A percentile compares a stretch with the other conserved stretches of the same genome.
Evolutionary conservation across 2,888 invertebrate genomes (phyloP).

Genomic region (Dione juno): DNA sequence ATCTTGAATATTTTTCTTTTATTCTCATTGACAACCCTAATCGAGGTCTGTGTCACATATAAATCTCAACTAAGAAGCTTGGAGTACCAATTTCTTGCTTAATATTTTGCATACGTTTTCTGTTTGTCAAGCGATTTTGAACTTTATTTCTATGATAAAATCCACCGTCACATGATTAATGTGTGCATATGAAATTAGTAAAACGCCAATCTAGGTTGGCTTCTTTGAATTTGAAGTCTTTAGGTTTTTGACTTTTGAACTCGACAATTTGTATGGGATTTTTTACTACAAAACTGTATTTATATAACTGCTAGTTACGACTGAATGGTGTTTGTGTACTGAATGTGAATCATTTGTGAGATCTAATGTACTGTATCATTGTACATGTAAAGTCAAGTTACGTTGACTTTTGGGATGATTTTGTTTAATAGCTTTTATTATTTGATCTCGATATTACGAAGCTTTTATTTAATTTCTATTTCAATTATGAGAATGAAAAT

Average conservation of each 20-base stretch:
- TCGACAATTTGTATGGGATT: constrained; percentile 12
- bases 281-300: constrained; percentile 3
- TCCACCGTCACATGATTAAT: constrained; percentile 48
- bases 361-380: background rate
- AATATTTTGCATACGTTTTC: constrained; percentile 56
- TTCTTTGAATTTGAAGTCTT: constrained; percentile 69
- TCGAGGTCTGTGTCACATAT: constrained; percentile 58
- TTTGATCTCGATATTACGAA: too few relatives aligned
- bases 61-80: constrained; percentile 75
- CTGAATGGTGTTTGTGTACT: background rate
- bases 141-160: constrained; percentile 56
- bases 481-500: too few relatives aligned
- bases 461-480: too few relatives aligned
- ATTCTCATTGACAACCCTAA: constrained; percentile 34
- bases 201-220: constrained; percentile 62
- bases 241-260: constrained; percentile 50
- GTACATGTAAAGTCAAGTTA: background rate
- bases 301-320: background rate
- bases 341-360: background rate
- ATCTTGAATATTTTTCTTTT: background rate
- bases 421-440: too few relatives aligned
- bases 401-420: background rate
- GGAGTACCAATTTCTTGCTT: constrained; percentile 71
- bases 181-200: constrained; percentile 50
- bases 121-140: constrained; percentile 46